These are phyloP conservation scores for Thunnus thynnus DNA, from an alignment of 2,113 vertebrate genomes.

Conservation along the genomic window DNA sequence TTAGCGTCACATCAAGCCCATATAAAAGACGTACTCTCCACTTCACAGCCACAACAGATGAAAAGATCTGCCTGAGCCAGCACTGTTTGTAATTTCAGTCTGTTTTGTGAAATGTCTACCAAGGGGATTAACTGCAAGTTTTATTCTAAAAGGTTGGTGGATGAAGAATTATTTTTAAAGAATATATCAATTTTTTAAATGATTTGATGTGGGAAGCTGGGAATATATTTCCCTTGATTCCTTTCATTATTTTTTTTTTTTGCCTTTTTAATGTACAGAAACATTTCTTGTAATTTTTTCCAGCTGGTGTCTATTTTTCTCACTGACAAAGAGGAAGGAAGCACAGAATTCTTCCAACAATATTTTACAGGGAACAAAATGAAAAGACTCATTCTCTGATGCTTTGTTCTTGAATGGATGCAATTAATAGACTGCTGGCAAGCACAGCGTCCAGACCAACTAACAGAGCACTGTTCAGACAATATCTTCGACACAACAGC, in stretches of 20 bases:
- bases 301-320: conserved; percentile 16
- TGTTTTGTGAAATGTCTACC: conserved; percentile 41
- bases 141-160: conserved; percentile 42
- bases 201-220: conserved; percentile 3
- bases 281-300: not conserved
- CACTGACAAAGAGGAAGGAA: conserved; percentile 17
- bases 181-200: not conserved
- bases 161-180: conserved; percentile 36
- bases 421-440: conserved; percentile 37
- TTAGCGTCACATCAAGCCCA: conserved; percentile 61
- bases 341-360: conserved; percentile 22
- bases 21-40: conserved; percentile 70
- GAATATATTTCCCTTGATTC: conserved; percentile 20
- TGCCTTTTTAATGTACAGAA: conserved; percentile 18
- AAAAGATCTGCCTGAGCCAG: conserved; percentile 55
- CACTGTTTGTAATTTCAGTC: conserved; percentile 31
- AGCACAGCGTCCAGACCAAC: conserved; percentile 31
- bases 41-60: conserved; percentile 57
- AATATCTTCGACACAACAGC: conserved; percentile 24
- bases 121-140: conserved; percentile 35
- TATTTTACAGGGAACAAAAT: conserved; percentile 32
- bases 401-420: conserved; percentile 52
- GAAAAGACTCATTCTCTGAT: conserved; percentile 31
- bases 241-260: conserved; percentile 17
- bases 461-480: conserved; percentile 28